Evolutionary conservation across 2,797 vertebrate species (phyloP), one percentile per base, ranked within the genome.

Genomic region (Chromobotia macracanthus): DNA sequence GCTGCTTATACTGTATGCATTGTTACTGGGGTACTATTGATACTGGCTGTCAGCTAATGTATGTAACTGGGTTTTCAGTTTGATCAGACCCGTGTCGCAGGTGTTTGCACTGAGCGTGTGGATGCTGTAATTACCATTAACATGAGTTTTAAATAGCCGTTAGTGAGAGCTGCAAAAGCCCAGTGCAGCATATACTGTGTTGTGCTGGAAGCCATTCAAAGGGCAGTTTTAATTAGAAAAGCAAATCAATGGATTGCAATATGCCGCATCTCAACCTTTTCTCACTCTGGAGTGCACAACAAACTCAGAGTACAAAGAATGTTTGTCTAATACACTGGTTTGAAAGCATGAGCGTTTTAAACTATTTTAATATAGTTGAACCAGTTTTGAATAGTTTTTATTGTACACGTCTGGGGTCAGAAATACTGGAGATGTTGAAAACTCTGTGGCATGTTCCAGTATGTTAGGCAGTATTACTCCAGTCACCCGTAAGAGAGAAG

Each of bases 211-310:
- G 51, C 69, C 83, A 84, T 76, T 86, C 83, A 87, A 85, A 86
- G 80, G 73, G 35, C 15, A 82, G 72, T 60, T 72, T 81, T 31
- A 70, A 86, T 85, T 81, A 77, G 64, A 83, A 78, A 83, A 79
- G 51, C 72, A 83, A 88, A 86, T 86, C 81, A 82, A 78, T 84
- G 80, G 80, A 71, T 87, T 71, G 83, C 16, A 51, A 60, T 70
- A 38, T n/a, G 25, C 31, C 31, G 64, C 65, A 77, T 73, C 64
- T 70, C 65, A n/a, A 75, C 79, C 73, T 46, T 63, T 48, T 9
- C 56, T 25, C 79, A 80, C 83, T n/a, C 82, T 2, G 66, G 73
- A 38, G 79, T 25, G 38, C 28, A 46, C 25, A 41, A 41, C 78
- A 61, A 86, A 84, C 86, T 82, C 83, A 84, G 72, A 83, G 48